Evolutionary conservation across 2,797 vertebrate genomes (phyloP), one percentile per base, ranked within the genome.

Genomic region (Octomys mimax): DNA sequence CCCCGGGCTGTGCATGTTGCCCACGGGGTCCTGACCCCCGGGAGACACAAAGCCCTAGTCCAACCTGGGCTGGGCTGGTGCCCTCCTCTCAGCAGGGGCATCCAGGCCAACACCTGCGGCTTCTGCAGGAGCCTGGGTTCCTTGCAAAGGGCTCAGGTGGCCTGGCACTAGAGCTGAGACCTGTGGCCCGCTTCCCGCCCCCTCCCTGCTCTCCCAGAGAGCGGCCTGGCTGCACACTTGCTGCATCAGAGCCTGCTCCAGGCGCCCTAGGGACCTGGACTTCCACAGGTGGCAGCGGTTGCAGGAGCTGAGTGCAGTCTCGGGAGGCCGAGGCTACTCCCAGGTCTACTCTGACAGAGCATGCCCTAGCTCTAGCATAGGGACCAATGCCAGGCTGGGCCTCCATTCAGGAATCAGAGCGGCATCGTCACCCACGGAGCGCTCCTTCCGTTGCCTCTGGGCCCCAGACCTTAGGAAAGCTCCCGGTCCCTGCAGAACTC

Each of bases 81-180:
- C 49, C 39, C 77, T 31, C 42, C 36, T 36, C 73, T 77, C 54
- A 13, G 0, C 4, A 10, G 78, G 42, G 6, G 66, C 79, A 62
- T 87, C 39, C 85, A 2, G 52, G 39, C 54, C 5, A 57, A 85
- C 92, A 97, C 95, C 93, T 96, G 95, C 46, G 28, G 87, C 92
- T 95, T 88, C 93, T 49, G 85, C 33, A 46, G 49, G 36, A 87
- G 49, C 36, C 1, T 1, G 8, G 42, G 18, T 36, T 92, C 26
- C 57, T 62, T 1, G 28, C 14, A 36, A 88, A 79, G n/a, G 73
- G 88, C 73, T 36, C 0, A 1, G 46, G 10, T 3, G 52, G 39
- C 19, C 22, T 14, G n/a, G 7, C 61, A 46, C 39, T 33, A 7
- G 81, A 28, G 70, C 33, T 5, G 12, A 36, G 62, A 62, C 62